A percentile compares a stretch with the other conserved stretches of the same genome.
Evolutionary conservation across 2,113 vertebrate genomes (phyloP).

Genomic region (Entelurus aequoreus): DNA sequence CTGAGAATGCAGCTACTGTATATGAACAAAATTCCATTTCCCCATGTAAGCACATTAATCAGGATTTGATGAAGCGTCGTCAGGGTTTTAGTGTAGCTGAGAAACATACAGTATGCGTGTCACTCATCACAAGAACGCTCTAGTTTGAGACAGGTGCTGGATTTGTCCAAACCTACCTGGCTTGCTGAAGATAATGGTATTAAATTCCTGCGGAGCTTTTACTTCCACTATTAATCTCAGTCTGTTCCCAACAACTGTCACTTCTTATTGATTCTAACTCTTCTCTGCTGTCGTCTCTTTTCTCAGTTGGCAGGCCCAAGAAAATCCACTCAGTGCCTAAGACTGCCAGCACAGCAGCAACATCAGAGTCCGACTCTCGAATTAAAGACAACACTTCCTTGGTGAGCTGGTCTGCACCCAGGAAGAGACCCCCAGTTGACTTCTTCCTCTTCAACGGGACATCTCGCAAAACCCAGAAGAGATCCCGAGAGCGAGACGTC

Average conservation of each 20-base stretch:
- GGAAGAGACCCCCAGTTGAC: conserved; percentile 78
- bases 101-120: conserved; percentile 15
- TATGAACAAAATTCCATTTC: conserved; percentile 22
- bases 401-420: conserved; percentile 79
- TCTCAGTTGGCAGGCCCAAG: conserved; percentile 74
- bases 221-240: conserved; percentile 39
- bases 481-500: conserved; percentile 72
- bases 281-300: conserved; percentile 11
- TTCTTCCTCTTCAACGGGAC: conserved; percentile 89
- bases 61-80: conserved; percentile 26
- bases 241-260: conserved; percentile 22
- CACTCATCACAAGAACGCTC: conserved; percentile 27
- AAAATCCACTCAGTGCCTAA: conserved; percentile 75
- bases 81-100: conserved; percentile 12
- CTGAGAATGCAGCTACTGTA: background rate
- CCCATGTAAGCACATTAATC: conserved; percentile 25
- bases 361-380: conserved; percentile 51
- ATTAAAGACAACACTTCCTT: conserved; percentile 70
- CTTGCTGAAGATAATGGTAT: conserved; percentile 37
- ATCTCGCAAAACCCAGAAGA: conserved; percentile 75
- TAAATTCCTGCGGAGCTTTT: conserved; percentile 32
- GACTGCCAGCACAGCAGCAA: conserved; percentile 23
- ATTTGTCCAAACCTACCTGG: conserved; percentile 38
- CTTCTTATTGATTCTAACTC: conserved; percentile 30
- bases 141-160: conserved; percentile 43